These are phyloP conservation scores for Brachypteracias leptosomus DNA, from an alignment of 2,113 vertebrate genomes.

Conservation along the genomic window DNA sequence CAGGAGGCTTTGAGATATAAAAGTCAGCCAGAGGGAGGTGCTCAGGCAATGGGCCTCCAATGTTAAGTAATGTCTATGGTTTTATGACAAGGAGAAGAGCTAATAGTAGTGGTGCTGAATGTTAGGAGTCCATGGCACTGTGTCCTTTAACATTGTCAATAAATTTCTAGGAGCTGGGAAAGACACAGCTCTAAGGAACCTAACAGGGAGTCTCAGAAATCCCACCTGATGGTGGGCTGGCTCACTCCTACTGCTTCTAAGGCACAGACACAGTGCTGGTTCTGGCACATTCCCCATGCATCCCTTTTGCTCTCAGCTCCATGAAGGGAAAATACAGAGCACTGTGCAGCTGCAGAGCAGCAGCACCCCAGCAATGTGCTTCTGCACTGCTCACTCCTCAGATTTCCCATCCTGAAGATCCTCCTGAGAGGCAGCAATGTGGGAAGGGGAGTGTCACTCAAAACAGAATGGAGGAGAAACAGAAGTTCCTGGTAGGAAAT, in stretches of 20 bases:
- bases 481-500: not conserved
- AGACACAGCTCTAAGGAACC: not conserved
- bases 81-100: not conserved
- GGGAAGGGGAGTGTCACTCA: not conserved
- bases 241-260: not conserved
- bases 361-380: not conserved
- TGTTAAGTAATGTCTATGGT: fast-evolving
- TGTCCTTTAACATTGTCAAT: not conserved
- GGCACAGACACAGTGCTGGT: not conserved
- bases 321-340: not conserved
- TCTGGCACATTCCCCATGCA: not conserved
- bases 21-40: not conserved
- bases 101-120: not conserved
- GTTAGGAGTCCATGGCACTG: not conserved
- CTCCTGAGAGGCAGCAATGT: not conserved
- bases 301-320: not conserved
- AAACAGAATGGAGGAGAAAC: not conserved
- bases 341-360: not conserved
- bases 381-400: not conserved
- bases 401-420: not conserved
- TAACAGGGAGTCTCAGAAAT: not conserved
- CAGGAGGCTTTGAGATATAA: not conserved
- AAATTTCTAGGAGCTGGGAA: not conserved
- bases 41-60: not conserved
- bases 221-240: not conserved